Conservation (phyloP, 2,797 vertebrate genomes). For the Mormyrus hasselquistii region DNA sequence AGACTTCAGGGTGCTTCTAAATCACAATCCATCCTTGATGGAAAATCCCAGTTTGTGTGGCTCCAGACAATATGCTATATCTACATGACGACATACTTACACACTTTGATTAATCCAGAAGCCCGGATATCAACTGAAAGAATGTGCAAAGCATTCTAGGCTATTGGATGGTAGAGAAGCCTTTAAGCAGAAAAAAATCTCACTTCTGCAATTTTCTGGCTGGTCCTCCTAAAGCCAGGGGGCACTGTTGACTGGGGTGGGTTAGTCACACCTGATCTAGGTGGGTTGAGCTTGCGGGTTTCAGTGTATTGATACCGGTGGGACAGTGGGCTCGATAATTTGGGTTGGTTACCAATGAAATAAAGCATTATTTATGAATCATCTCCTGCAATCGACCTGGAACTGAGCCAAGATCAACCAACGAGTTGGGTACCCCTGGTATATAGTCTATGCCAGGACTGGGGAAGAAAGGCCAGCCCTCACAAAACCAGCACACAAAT, state of each 20-base stretch:
- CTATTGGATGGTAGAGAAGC: not conserved
- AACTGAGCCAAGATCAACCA: not conserved
- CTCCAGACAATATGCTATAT: no score
- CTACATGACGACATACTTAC: not conserved
- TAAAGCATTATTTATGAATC: not conserved
- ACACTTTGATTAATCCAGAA: not conserved
- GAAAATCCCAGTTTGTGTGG: not conserved
- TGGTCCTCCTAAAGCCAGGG: not conserved
- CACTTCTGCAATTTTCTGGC: not conserved
- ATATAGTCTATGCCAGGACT: not conserved
- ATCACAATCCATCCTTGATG: not conserved
- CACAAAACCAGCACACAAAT: not conserved
- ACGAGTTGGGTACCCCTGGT: not conserved
- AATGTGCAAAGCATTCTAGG: not conserved
- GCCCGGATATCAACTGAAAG: not conserved
- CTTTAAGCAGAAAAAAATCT: not conserved
- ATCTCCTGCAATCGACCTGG: not conserved
- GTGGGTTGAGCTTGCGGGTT: not conserved
- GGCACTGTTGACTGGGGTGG: not conserved
- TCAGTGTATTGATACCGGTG: not conserved
- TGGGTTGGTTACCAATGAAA: not conserved
- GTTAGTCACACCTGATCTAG: not conserved
- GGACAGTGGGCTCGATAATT: not conserved
- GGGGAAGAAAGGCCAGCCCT: not conserved
- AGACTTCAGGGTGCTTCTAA: not conserved